Base-by-base conservation (phyloP, 2,888 invertebrate species). In the Chouioia cunea region DNA sequence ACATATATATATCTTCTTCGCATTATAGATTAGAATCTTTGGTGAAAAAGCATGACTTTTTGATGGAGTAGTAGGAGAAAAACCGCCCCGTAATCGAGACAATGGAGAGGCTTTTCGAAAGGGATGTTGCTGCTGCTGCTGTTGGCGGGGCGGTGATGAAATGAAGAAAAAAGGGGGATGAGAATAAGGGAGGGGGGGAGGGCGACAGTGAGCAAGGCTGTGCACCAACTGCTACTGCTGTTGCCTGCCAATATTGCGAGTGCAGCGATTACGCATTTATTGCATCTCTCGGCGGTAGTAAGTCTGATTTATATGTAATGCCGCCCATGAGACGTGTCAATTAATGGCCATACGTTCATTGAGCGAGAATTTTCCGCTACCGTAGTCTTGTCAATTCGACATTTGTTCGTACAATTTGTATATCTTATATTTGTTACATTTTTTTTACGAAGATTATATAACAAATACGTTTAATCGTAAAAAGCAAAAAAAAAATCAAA, bases 251-350 rank as follows among this genome's bases (percentile, higher is more conserved):
- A 22, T 46, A 56, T 20, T 15, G 44, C 60, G 65, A 69, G 73
- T 72, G 63, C 70, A 74, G 36, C 70, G 54, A 68, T 70, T 73
- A 62, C 73, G 54, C 62, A 65, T 65, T 65, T 65, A 70, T 70
- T 65, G 57, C 60, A n/a, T 36, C 36, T 6, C 6, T n/a, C 6
- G n/a, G 43, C 23, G 52, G 53, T 23, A 15, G 27, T 58, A 65
- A 70, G 48, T 65, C 65, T 70, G 70, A 70, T 70, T 65, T 70
- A 70, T 70, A 52, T 12, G 59, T 4, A n/a, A 20, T 16, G 8
- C 4, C 46, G 18, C 8, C 18, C 6, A 3, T 4, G 43, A 46
- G 53, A 70, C 63, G 65, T 70, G 70, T 70, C 65, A 70, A 70
- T 70, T 70, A 70, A 70, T 57, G 54, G 3, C 27, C 27, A 1